A percentile compares a stretch with the other conserved stretches of the same genome.
These are phyloP conservation scores for Petrosia ficiformis DNA, from an alignment of 37 sponge, comb jelly and placozoan species.

Conservation along the genomic window DNA sequence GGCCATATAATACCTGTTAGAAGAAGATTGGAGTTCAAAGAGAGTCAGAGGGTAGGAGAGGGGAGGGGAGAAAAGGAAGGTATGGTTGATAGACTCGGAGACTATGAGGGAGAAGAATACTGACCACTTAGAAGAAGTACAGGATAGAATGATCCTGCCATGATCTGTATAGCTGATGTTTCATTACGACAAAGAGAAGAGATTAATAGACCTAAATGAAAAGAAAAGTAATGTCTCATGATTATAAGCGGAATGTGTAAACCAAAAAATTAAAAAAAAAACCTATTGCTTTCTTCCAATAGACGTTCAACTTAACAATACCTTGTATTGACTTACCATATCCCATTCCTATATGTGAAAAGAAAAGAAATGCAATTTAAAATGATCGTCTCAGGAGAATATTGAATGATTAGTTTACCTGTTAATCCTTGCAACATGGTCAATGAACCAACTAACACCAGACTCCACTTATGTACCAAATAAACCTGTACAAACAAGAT, in stretches of 20 bases:
- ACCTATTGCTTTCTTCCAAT: no score
- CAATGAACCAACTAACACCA: constrained; percentile 36
- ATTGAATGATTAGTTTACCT: constrained; percentile 27
- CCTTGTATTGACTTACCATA: constrained; percentile 30
- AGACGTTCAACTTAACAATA: no score
- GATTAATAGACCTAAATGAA: constrained; percentile 53
- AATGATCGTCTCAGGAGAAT: no score
- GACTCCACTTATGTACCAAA: constrained; percentile 14
- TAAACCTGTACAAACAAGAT: constrained; percentile 25
- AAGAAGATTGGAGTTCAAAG: no score
- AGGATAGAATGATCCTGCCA: constrained; percentile 71
- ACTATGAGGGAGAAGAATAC: constrained; percentile 1
- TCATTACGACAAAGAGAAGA: constrained; percentile 60
- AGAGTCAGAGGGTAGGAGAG: background rate
- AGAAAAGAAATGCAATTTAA: background rate
- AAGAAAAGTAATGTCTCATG: background rate
- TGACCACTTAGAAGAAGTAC: constrained; percentile 71
- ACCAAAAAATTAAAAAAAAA: no score
- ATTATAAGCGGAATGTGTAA: background rate
- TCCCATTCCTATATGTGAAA: constrained; percentile 46
- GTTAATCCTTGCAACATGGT: constrained; percentile 73
- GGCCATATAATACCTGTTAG: constrained; percentile 86
- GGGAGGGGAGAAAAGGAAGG: background rate
- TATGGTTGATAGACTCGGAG: background rate
- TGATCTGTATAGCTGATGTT: constrained; percentile 50